These are phyloP conservation scores for Oxytorus armatus DNA, from an alignment of 2,888 invertebrate species.

Conservation along the genomic window DNA sequence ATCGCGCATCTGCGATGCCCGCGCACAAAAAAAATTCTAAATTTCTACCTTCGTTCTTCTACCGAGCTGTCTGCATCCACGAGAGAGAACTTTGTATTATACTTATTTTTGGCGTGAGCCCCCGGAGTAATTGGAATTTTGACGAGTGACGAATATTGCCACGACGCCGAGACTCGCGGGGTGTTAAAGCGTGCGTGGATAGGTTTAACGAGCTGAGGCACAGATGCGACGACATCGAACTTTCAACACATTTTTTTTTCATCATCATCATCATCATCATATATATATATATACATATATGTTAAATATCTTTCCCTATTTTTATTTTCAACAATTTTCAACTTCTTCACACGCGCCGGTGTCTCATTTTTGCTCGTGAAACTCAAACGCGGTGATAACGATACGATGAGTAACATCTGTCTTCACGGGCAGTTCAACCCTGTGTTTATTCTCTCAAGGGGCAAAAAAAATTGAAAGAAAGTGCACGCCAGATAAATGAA, in stretches of 20 bases:
- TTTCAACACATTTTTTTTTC: constrained; percentile 36
- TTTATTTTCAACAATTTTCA: constrained; percentile 24
- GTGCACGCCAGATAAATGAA: no score
- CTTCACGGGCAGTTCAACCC: constrained; percentile 25
- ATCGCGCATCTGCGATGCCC: constrained; percentile 34
- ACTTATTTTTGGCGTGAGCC: constrained; percentile 34
- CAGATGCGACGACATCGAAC: constrained; percentile 45
- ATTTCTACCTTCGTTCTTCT: not conserved
- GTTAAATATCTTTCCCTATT: constrained; percentile 13
- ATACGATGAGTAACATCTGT: constrained; percentile 49
- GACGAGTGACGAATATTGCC: constrained; percentile 66
- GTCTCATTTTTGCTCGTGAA: not conserved
- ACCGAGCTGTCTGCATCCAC: not conserved
- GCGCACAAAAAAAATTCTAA: not conserved
- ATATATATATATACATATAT: no score
- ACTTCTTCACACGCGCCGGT: not conserved
- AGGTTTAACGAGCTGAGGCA: constrained; percentile 45
- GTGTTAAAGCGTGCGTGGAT: constrained; percentile 27
- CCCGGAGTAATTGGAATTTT: constrained; percentile 42
- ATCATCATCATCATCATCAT: no score
- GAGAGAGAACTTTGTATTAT: constrained; percentile 4
- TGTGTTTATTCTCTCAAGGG: constrained; percentile 16
- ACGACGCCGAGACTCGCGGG: constrained; percentile 1
- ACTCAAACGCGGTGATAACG: constrained; percentile 32
- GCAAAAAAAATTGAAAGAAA: no score